Conservation (phyloP, 2,797 vertebrate species). For the Fratercula arctica region DNA sequence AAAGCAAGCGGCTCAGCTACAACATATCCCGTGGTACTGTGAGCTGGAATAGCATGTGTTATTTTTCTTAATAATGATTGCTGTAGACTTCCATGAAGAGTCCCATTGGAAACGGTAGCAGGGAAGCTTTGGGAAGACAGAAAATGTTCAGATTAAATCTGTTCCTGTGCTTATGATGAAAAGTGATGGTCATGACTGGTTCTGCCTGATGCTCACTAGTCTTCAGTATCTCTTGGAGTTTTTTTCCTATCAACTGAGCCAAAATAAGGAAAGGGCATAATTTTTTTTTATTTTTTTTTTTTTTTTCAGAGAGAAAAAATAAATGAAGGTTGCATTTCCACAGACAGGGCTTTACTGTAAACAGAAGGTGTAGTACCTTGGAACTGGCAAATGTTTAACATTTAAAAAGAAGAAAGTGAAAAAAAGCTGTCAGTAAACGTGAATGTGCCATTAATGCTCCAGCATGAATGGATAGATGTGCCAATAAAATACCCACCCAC, state of each 20-base stretch:
- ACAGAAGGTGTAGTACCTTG: not conserved
- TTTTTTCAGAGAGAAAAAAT: not conserved
- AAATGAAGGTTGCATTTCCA: not conserved
- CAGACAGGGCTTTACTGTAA: not conserved
- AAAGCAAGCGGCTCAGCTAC: not conserved
- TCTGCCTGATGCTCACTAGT: not conserved
- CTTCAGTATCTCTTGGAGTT: not conserved
- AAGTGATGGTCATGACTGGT: not conserved
- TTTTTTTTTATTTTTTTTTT: not conserved
- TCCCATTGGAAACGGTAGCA: not conserved
- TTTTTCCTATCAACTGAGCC: not conserved
- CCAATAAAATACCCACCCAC: not conserved
- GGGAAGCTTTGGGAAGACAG: not conserved
- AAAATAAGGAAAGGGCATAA: not conserved
- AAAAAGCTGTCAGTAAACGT: not conserved
- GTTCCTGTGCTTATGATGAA: not conserved
- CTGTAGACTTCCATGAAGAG: not conserved
- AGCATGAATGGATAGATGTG: not conserved
- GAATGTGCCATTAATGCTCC: not conserved
- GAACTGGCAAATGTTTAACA: not conserved
- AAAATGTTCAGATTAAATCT: not conserved
- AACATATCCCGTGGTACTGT: rapidly evolving
- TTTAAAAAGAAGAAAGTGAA: not conserved
- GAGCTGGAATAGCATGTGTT: not conserved
- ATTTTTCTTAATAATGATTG: not conserved